Percentiles rank a stretch among this genome's conserved stretches.
These are phyloP conservation scores for Podarcis lilfordi DNA, from an alignment of 2,797 vertebrate species.

Conservation along the genomic window DNA sequence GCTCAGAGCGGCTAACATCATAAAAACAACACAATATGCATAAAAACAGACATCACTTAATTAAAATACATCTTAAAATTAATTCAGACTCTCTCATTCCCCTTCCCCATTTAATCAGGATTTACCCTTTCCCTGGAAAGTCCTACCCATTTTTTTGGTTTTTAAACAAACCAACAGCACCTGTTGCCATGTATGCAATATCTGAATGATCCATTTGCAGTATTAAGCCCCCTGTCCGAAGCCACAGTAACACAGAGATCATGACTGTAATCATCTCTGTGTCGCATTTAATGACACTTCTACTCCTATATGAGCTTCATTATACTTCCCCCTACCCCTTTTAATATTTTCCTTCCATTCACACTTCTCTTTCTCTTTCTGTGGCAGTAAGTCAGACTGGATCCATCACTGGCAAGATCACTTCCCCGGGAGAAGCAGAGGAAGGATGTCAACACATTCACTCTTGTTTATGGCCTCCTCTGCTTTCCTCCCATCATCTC, in stretches of 20 bases:
- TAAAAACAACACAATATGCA: too few relatives aligned
- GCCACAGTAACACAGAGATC: conserved; percentile 14
- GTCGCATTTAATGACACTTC: neutral
- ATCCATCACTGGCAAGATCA: conserved; percentile 75
- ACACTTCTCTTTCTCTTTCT: neutral
- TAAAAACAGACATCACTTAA: too few relatives aligned
- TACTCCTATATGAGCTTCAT: conserved; percentile 54
- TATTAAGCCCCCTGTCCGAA: too few relatives aligned
- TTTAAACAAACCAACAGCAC: too few relatives aligned
- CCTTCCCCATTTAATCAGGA: too few relatives aligned
- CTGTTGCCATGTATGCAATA: too few relatives aligned
- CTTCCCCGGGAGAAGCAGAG: conserved; percentile 72
- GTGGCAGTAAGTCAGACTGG: conserved; percentile 55
- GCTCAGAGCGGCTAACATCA: too few relatives aligned
- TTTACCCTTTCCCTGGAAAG: too few relatives aligned
- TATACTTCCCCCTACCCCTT: conserved; percentile 42
- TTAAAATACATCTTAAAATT: too few relatives aligned
- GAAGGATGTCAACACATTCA: conserved; percentile 41
- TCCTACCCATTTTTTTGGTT: too few relatives aligned
- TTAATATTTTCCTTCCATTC: conserved; percentile 10
- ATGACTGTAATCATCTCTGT: conserved; percentile 50
- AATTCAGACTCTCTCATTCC: too few relatives aligned
- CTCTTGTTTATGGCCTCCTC: conserved; percentile 29
- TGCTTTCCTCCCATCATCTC: neutral
- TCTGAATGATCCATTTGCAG: too few relatives aligned